Conservation (phyloP, 2,113 vertebrate species). For the Melospiza melodia region DNA sequence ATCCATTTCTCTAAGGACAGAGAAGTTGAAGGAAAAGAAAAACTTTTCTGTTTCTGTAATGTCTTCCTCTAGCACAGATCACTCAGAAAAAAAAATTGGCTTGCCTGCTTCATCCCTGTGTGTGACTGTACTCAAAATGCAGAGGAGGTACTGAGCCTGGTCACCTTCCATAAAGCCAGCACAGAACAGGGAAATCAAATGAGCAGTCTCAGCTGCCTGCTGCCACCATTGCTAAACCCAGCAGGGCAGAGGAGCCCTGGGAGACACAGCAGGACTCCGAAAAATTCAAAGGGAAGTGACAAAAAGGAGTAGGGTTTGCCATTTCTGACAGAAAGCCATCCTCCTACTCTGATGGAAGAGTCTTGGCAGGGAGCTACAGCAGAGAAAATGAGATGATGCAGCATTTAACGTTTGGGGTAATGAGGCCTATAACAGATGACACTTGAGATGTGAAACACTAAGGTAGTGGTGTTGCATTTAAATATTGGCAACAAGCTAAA, state of each 20-base stretch:
- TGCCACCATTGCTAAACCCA: constrained; percentile 31
- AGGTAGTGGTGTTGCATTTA: constrained; percentile 65
- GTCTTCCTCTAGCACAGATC: neutral
- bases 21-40: neutral
- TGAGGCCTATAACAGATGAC: constrained; percentile 72
- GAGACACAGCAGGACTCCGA: constrained; percentile 11
- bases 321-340: constrained; percentile 21
- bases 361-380: constrained; percentile 47
- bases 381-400: constrained; percentile 54
- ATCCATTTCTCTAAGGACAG: neutral
- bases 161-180: neutral
- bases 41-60: neutral
- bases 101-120: neutral
- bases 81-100: neutral
- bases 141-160: neutral
- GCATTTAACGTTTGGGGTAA: constrained; percentile 68
- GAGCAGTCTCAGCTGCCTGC: constrained; percentile 47
- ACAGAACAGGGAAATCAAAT: constrained; percentile 8
- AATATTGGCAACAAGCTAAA: constrained; percentile 67
- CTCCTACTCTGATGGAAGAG: constrained; percentile 22
- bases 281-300: neutral
- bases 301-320: neutral
- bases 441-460: constrained; percentile 66
- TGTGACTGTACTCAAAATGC: constrained; percentile 6
- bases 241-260: constrained; percentile 8